These are phyloP conservation scores for Anorthoa munda DNA, from an alignment of 2,888 invertebrate species.

Conservation along the genomic window DNA sequence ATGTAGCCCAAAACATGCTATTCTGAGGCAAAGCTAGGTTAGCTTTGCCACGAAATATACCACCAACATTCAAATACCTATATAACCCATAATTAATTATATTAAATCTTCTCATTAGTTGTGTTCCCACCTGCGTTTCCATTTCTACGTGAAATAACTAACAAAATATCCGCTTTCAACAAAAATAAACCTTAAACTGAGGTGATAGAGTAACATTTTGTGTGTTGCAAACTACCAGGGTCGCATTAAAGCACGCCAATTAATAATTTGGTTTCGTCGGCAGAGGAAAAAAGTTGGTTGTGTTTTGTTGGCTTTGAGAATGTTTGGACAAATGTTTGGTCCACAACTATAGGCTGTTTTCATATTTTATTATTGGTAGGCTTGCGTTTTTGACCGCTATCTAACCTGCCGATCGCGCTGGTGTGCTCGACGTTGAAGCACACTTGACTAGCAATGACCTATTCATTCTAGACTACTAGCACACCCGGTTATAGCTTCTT, in stretches of 20 bases:
- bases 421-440: no score
- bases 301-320: constrained; percentile 25
- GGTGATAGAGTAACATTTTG: constrained; percentile 38
- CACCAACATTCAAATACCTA: constrained; percentile 30
- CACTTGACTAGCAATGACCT: no score
- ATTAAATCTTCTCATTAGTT: constrained; percentile 64
- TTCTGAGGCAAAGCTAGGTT: neutral
- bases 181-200: constrained; percentile 32
- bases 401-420: no score
- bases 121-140: constrained; percentile 57
- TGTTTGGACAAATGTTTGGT: constrained; percentile 33
- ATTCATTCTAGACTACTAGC: no score
- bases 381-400: no score
- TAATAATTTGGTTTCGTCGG: constrained; percentile 65
- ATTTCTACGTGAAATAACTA: constrained; percentile 54
- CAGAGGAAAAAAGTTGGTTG: constrained; percentile 45
- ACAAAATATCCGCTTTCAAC: constrained; percentile 4
- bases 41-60: constrained; percentile 26
- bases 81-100: constrained; percentile 57
- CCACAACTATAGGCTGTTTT: neutral
- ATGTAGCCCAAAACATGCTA: constrained; percentile 31
- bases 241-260: constrained; percentile 60
- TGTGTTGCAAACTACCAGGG: constrained; percentile 32
- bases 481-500: no score
- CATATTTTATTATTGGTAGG: no score